Percentiles rank a stretch among this genome's conserved stretches.
Evolutionary conservation across 2,797 vertebrate genomes (phyloP).

Genomic region (Lagodon rhomboides): DNA sequence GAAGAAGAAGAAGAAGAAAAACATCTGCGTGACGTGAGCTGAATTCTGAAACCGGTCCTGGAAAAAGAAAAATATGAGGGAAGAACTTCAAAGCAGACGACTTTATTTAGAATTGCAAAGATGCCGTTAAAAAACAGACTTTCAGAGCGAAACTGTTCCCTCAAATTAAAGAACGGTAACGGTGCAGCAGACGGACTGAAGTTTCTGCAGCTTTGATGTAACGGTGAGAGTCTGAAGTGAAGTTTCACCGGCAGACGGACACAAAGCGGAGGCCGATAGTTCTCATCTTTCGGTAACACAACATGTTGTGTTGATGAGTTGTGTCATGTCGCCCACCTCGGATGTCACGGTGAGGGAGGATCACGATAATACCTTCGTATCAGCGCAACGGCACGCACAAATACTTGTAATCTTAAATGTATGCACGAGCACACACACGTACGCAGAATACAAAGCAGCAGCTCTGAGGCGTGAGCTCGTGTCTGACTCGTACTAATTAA

Average conservation of each 20-base stretch:
- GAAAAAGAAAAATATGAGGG: background rate
- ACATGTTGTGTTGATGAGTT: conserved; percentile 26
- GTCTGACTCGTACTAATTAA: background rate
- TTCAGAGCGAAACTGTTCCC: conserved; percentile 23
- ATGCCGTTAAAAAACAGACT: conserved; percentile 27
- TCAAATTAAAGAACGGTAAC: conserved; percentile 10
- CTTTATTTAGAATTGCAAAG: conserved; percentile 21
- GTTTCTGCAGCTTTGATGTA: conserved; percentile 24
- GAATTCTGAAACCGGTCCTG: conserved; percentile 17
- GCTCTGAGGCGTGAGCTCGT: background rate
- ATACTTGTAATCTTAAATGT: background rate
- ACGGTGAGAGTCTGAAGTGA: conserved; percentile 25
- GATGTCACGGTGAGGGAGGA: conserved; percentile 19
- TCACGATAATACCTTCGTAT: background rate
- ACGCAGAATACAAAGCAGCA: background rate
- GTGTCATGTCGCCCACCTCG: conserved; percentile 1
- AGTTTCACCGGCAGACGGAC: conserved; percentile 28
- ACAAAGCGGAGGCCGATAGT: conserved; percentile 32
- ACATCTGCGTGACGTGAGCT: conserved; percentile 5
- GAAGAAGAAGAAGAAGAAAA: conserved; percentile 6
- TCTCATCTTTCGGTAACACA: conserved; percentile 29
- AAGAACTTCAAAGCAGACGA: conserved; percentile 3
- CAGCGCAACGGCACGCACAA: background rate
- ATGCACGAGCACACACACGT: background rate
- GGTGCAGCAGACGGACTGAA: background rate